Evolutionary conservation across 2,888 invertebrate species (phyloP).

Genomic region (Sphaerophoria taeniata): DNA sequence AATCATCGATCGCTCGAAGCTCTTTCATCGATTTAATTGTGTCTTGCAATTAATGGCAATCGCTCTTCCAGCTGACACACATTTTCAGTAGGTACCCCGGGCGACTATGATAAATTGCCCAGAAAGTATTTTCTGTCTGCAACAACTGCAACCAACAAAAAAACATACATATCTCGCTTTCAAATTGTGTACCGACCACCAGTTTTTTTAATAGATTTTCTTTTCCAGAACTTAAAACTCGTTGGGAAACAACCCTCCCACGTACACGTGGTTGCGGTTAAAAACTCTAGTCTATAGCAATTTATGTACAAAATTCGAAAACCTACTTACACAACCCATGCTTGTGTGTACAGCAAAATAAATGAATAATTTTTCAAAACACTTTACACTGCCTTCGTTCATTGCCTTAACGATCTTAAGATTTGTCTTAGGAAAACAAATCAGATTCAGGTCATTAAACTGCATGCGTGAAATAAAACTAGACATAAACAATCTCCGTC

Average conservation of each 20-base stretch:
- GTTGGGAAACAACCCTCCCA: slow-evolving; percentile 60
- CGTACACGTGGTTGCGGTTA: slow-evolving; percentile 56
- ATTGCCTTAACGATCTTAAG: slow-evolving; percentile 37
- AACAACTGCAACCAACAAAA: background rate
- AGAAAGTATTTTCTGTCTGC: slow-evolving; percentile 18
- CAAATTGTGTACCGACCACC: slow-evolving; percentile 5
- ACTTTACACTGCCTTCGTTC: slow-evolving; percentile 41
- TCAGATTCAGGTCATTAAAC: slow-evolving; percentile 72
- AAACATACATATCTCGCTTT: background rate
- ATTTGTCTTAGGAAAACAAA: slow-evolving; percentile 52
- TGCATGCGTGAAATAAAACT: slow-evolving; percentile 67
- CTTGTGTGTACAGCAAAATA: background rate
- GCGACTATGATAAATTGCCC: slow-evolving; percentile 25
- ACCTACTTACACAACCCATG: slow-evolving; percentile 41
- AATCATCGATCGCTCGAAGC: background rate
- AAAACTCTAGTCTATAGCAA: slow-evolving; percentile 40
- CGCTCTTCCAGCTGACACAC: slow-evolving; percentile 27
- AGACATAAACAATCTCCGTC: slow-evolving; percentile 64
- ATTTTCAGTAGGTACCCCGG: slow-evolving; percentile 26
- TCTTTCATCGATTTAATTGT: slow-evolving; percentile 10
- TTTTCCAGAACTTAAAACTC: slow-evolving; percentile 36
- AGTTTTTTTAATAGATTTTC: slow-evolving; percentile 36
- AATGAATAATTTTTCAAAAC: slow-evolving; percentile 21
- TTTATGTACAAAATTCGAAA: slow-evolving; percentile 29
- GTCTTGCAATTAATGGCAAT: slow-evolving; percentile 30